These are phyloP conservation scores for Xiphorhynchus erythropygius DNA, from an alignment of 2,797 vertebrate species.

Conservation along the genomic window DNA sequence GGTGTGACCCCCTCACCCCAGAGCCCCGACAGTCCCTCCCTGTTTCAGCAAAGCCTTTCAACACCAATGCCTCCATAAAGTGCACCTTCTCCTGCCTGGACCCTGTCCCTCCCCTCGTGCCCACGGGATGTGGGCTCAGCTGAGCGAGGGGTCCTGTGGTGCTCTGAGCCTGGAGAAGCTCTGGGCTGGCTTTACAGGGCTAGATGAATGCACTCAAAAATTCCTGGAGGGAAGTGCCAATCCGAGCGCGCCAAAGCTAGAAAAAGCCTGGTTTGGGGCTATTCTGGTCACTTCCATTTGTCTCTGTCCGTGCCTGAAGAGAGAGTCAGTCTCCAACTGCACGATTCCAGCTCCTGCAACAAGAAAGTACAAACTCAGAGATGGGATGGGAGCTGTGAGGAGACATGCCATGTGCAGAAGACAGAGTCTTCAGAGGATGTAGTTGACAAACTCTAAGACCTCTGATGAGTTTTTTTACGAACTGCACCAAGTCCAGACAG, in stretches of 20 bases:
- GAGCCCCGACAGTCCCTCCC: background rate
- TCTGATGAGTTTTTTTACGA: background rate
- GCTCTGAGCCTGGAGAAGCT: background rate
- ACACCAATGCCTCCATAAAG: background rate
- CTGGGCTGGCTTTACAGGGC: background rate
- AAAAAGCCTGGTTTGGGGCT: constrained; percentile 27
- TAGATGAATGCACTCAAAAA: constrained; percentile 17
- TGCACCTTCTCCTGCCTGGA: background rate
- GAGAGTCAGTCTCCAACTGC: background rate
- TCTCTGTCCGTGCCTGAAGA: constrained; percentile 21
- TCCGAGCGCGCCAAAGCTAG: constrained; percentile 12
- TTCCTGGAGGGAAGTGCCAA: background rate
- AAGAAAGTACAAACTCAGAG: background rate
- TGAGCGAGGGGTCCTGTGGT: rapidly evolving
- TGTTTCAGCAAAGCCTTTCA: background rate
- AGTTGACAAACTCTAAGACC: background rate
- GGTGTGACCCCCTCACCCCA: background rate
- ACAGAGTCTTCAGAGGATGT: background rate
- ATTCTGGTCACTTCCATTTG: constrained; percentile 51
- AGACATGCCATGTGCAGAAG: background rate
- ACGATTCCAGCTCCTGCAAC: background rate
- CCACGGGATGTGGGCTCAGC: background rate
- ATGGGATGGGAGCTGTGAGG: background rate
- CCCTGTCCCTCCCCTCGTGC: too few relatives aligned
- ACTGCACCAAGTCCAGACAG: background rate